Evolutionary conservation across 2,113 vertebrate species (phyloP), one percentile per base, ranked within the genome.

Genomic region (Macrotus californicus): DNA sequence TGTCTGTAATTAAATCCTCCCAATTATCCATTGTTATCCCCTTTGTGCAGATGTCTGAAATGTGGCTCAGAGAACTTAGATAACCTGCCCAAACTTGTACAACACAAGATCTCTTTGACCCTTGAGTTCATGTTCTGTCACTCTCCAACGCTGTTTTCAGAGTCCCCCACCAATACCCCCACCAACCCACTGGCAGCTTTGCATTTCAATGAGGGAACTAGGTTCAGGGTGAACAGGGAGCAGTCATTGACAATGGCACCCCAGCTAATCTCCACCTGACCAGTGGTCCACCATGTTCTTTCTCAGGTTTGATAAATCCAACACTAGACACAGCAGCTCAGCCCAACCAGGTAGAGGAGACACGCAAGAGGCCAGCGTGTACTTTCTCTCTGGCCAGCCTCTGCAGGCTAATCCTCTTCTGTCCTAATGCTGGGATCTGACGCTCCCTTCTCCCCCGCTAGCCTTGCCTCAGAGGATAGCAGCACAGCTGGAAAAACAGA

Each of bases 401-500:
- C 73, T 80, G 87, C 93, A 67, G 64, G 46, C 86, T 87, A 94
- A 91, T 91, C 61, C 92, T 93, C 70, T 61, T 83, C 97, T 92
- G 86, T 48, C 61, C 97, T 97, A 92, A 94, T 67, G 75, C 89
- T 81, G 94, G 39, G 91, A 84, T 70, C 0, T 0, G 2, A 41
- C 69, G 92, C 86, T 84, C 94, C 95, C 56, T 76, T 41, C 72
- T 89, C 39, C 21, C 94, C 91, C 9, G 0, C 64, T 86, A 91
- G 86, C 82, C 73, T 91, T 11, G 52, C 88, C 24, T 5, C 89
- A 0, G 56, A 95, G 94, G 94, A 89, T 22, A 91, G 95, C 94
- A 93, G 96, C 96, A 97, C 98, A 98, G 97, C 98, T 98, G 98
- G 97, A 95, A 98, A 94, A 97, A 96, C 59, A 98, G 98, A 98